Evolutionary conservation across 1,140 invertebrate genomes (phyloP).

Genomic region (Drosophila melanogaster): DNA sequence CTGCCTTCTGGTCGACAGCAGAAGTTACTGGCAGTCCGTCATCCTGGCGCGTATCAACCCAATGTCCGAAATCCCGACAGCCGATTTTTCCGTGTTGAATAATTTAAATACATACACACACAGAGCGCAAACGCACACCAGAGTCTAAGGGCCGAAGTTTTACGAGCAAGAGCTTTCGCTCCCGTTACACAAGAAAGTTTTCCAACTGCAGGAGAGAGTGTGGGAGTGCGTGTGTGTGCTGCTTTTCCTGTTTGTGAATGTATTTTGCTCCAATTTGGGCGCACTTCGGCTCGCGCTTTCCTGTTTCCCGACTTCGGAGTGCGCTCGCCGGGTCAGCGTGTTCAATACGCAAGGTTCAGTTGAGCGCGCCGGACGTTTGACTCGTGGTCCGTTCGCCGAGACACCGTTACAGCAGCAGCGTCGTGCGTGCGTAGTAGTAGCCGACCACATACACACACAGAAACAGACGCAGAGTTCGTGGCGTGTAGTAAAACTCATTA

Average conservation of each 20-base stretch:
- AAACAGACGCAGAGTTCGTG: conserved; percentile 63
- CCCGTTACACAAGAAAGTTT: conserved; percentile 57
- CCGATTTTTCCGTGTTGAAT: conserved; percentile 74
- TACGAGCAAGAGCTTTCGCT: conserved; percentile 65
- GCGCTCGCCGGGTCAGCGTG: conserved; percentile 45
- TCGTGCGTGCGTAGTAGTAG: conserved; percentile 75
- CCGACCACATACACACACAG: conserved; percentile 26
- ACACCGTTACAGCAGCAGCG: conserved; percentile 32
- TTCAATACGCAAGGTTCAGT: conserved; percentile 83
- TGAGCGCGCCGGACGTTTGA: conserved; percentile 80
- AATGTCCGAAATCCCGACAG: conserved; percentile 77
- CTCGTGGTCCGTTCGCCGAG: conserved; percentile 48
- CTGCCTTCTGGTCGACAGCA: not conserved
- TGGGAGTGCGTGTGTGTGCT: conserved; percentile 11
- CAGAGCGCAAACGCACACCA: conserved; percentile 12
- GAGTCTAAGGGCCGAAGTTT: conserved; percentile 50
- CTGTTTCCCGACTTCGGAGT: conserved; percentile 36
- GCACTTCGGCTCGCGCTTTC: conserved; percentile 46
- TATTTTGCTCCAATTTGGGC: conserved; percentile 71
- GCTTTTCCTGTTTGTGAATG: conserved; percentile 41
- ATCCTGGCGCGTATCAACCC: conserved; percentile 52
- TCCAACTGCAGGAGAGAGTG: conserved; percentile 42
- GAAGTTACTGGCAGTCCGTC: conserved; percentile 10
- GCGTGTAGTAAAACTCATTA: conserved; percentile 81
- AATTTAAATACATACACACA: conserved; percentile 59